Conservation (phyloP, 2,113 vertebrate genomes). For the Eidolon helvum region DNA sequence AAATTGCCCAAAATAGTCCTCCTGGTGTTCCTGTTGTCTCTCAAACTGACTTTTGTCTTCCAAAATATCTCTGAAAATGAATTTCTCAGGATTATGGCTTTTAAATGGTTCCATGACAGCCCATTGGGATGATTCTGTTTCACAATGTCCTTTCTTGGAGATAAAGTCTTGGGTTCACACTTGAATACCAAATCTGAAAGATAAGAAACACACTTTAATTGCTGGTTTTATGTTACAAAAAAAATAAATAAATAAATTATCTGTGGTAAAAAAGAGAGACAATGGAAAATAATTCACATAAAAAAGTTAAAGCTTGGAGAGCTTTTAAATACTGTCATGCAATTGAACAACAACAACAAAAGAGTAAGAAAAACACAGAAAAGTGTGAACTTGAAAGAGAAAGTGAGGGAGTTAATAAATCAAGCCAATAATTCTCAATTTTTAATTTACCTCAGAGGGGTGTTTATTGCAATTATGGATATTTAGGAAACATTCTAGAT, state of each 20-base stretch:
- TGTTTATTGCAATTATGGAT: background rate
- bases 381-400: background rate
- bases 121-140: background rate
- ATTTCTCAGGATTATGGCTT: background rate
- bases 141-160: conserved; percentile 42
- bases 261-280: background rate
- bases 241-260: background rate
- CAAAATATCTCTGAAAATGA: background rate
- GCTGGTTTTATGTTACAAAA: background rate
- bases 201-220: conserved; percentile 58
- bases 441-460: background rate
- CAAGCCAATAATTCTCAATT: background rate
- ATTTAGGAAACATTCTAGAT: background rate
- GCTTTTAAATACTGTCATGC: background rate
- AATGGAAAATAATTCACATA: background rate
- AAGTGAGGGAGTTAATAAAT: background rate
- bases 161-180: conserved; percentile 25
- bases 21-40: background rate
- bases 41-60: conserved; percentile 42
- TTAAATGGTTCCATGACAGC: background rate
- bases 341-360: background rate
- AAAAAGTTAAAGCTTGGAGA: background rate
- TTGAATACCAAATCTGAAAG: conserved; percentile 48
- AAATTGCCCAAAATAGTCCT: background rate
- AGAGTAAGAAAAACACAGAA: background rate